Evolutionary conservation across 2,888 invertebrate genomes (phyloP).

Genomic region (Cataglyphis livida): DNA sequence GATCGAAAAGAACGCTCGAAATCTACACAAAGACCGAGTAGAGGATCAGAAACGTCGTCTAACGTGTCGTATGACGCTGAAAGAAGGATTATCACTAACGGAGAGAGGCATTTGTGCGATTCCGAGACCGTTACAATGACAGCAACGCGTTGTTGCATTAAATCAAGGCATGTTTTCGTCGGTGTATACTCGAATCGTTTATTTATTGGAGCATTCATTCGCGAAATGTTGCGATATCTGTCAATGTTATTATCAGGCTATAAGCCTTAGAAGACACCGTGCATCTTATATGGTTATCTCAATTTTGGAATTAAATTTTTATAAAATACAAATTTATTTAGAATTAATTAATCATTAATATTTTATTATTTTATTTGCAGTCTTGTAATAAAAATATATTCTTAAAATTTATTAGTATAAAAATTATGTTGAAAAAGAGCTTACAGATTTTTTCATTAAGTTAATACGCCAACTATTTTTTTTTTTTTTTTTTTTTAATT

Average conservation of each 20-base stretch:
- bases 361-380: background rate
- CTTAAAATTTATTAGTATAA: background rate
- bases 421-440: background rate
- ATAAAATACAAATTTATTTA: background rate
- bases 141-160: background rate
- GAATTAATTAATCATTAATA: background rate
- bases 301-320: background rate
- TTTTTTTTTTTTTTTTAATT: background rate
- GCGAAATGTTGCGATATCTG: background rate
- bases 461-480: background rate
- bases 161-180: background rate
- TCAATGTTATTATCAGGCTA: background rate
- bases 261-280: background rate
- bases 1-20: constrained; percentile 64
- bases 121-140: constrained; percentile 39
- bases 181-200: background rate
- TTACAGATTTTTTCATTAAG: background rate
- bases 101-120: constrained; percentile 49
- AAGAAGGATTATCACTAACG: constrained; percentile 58
- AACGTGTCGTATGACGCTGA: constrained; percentile 53
- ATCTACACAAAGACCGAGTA: constrained; percentile 63
- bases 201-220: background rate
- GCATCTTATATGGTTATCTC: background rate
- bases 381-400: background rate
- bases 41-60: constrained; percentile 58